Conservation (phyloP, 2,888 invertebrate species). For the Steinernema carpocapsae region DNA sequence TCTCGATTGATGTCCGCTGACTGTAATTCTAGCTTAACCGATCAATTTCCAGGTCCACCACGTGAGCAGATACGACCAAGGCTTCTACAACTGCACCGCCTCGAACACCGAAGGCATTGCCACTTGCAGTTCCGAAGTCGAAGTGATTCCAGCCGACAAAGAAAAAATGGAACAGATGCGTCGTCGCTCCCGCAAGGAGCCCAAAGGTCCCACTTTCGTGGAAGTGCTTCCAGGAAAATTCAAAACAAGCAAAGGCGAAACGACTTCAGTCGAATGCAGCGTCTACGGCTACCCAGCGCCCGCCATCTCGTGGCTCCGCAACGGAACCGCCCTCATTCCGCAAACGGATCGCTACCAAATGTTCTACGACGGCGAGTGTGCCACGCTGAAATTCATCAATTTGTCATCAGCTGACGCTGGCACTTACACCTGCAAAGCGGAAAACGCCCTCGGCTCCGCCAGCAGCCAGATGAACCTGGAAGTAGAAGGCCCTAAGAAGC, state of each 20-base stretch:
- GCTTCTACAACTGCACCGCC: conserved; percentile 69
- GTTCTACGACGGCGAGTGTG: conserved; percentile 68
- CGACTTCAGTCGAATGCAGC: conserved; percentile 64
- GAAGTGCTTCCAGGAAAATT: conserved; percentile 64
- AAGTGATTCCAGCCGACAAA: conserved; percentile 51
- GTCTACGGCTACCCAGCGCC: conserved; percentile 65
- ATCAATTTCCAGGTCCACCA: conserved; percentile 58
- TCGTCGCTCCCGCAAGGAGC: conserved; percentile 51
- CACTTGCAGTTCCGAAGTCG: conserved; percentile 65
- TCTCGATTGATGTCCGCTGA: background rate
- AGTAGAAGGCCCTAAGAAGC: conserved; percentile 47
- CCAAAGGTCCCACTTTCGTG: conserved; percentile 59
- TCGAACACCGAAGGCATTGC: conserved; percentile 66
- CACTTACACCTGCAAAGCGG: conserved; percentile 48
- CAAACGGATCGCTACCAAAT: conserved; percentile 56
- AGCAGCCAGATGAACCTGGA: conserved; percentile 56
- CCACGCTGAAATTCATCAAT: conserved; percentile 59
- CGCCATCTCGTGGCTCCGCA: conserved; percentile 61
- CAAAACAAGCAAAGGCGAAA: conserved; percentile 55
- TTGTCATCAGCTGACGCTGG: conserved; percentile 44
- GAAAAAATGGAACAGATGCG: conserved; percentile 47
- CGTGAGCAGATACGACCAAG: conserved; percentile 60
- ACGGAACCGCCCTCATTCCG: conserved; percentile 58
- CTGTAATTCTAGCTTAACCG: no score
- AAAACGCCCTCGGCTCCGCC: conserved; percentile 45